These are phyloP conservation scores for Astropecten irregularis DNA, from an alignment of 53 echinoderm and acorn worm genomes.

Conservation along the genomic window DNA sequence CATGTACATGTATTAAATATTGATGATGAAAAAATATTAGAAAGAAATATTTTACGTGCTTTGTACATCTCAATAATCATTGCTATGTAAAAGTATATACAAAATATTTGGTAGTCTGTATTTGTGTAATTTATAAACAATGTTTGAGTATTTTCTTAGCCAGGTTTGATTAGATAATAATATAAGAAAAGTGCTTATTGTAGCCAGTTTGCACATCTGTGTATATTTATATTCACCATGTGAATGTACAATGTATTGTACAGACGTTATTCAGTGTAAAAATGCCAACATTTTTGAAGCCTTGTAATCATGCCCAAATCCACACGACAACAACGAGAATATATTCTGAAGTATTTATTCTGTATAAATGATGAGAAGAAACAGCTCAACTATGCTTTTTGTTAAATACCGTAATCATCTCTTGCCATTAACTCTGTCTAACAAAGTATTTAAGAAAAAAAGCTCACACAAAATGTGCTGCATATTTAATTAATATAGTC, in stretches of 20 bases:
- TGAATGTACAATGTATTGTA: conserved; percentile 4
- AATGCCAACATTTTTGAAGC: neutral
- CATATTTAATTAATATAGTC: conserved; percentile 2
- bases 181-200: no score
- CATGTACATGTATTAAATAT: no score
- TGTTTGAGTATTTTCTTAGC: conserved; percentile 27
- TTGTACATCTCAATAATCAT: neutral
- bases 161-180: neutral
- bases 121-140: conserved; percentile 21
- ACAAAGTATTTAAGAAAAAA: neutral
- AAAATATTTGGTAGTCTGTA: neutral
- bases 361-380: conserved; percentile 29
- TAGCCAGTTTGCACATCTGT: neutral
- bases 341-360: conserved; percentile 57
- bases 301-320: conserved; percentile 45
- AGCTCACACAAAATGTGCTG: conserved; percentile 33
- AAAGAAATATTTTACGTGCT: neutral
- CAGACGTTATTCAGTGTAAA: conserved; percentile 21
- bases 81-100: neutral
- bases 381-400: conserved; percentile 27
- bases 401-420: conserved; percentile 1
- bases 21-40: no score
- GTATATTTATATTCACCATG: neutral
- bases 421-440: conserved; percentile 24
- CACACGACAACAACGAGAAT: neutral